Base-by-base conservation (phyloP, 2,113 vertebrate species). In the Elaphurus davidianus region DNA sequence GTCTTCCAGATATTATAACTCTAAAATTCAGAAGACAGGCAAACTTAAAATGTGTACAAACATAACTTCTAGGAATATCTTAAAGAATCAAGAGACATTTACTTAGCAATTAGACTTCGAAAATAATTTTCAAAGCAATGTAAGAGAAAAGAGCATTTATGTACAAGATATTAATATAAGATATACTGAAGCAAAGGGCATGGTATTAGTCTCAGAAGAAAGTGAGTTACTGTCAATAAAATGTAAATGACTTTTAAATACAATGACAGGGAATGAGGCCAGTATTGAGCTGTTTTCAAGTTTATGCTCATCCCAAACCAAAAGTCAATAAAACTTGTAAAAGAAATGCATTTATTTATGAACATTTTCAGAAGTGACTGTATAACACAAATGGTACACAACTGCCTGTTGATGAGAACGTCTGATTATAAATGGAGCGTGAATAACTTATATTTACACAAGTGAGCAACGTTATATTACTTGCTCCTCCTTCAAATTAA, bases 211-310 rank as follows among this genome's bases (percentile, higher is more conserved):
- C 47, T 64, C 11, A 6, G 16, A 90, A 82, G 59, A 95, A 95
- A 91, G 74, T 11, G 43, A 87, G 21, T n/a, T 94, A 89, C 92
- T 89, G 33, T 95, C 82, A 94, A 84, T 95, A 87, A 96, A 96
- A 94, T 60, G 21, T 57, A 94, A 96, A 87, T 40, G 40, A 91
- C 14, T 28, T 97, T 96, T 92, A 67, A 94, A 88, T 30, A 93
- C 87, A 86, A 95, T 15, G 93, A 85, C 10, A 50, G 9, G 3
- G 28, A 76, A 90, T 71, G 7, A 60, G 40, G 11, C 13, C 9
- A 93, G 23, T 67, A 81, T 76, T 94, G 67, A 88, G 3, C 74
- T 89, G 40, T 97, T 91, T 84, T 88, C 7, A 16, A 92, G 62
- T 87, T 57, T 89, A 81, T 55, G 17, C 27, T 95, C 71, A 78